These are phyloP conservation scores for Sebastes reedi DNA, from an alignment of 2,797 vertebrate species.

Conservation along the genomic window DNA sequence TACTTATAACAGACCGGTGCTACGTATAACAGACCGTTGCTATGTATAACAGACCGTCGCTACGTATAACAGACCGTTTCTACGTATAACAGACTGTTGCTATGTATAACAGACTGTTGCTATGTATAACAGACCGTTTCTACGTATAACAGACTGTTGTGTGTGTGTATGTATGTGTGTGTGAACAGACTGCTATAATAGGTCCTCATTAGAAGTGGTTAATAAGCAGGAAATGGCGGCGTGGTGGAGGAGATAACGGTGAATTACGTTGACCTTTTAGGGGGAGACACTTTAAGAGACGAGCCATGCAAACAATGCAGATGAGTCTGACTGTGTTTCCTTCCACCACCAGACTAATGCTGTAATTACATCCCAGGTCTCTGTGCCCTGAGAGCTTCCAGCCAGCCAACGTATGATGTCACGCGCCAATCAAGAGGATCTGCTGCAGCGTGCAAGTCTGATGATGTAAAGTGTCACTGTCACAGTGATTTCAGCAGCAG, in stretches of 20 bases:
- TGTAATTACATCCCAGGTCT: neutral
- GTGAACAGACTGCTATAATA: conserved; percentile 26
- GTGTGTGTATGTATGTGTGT: neutral
- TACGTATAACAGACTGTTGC: too few relatives aligned
- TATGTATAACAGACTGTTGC: too few relatives aligned
- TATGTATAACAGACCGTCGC: too few relatives aligned
- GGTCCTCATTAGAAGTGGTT: conserved; percentile 50
- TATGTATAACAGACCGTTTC: too few relatives aligned
- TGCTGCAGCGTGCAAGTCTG: neutral
- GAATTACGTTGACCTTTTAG: conserved; percentile 58
- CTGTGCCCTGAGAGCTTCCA: neutral
- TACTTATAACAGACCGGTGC: too few relatives aligned
- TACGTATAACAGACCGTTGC: too few relatives aligned
- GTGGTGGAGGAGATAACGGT: conserved; percentile 47
- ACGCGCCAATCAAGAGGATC: neutral
- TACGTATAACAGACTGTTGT: too few relatives aligned
- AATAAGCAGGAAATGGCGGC: conserved; percentile 58
- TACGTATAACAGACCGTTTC: too few relatives aligned
- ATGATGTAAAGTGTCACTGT: neutral
- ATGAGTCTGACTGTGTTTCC: neutral
- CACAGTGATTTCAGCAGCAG: neutral
- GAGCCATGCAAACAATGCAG: conserved; percentile 29
- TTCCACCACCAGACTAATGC: neutral
- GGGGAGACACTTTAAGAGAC: conserved; percentile 30
- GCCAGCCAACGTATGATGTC: neutral